Percentiles rank a stretch among this genome's conserved stretches.
These are phyloP conservation scores for Drosophila subpulchrella DNA, from an alignment of 1,140 invertebrate species.

Conservation along the genomic window DNA sequence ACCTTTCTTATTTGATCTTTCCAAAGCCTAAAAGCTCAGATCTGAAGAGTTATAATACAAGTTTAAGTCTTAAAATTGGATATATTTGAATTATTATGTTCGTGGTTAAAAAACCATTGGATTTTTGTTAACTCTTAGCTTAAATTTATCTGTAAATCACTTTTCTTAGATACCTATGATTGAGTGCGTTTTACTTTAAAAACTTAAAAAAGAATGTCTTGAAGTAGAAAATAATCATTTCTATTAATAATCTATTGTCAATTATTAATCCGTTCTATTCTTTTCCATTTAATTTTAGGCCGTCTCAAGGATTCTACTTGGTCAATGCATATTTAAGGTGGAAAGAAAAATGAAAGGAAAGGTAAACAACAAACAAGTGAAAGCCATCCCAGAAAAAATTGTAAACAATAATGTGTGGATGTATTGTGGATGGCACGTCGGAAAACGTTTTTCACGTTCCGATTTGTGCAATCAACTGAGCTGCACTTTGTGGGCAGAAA, in stretches of 20 bases:
- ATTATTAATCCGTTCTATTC: slow-evolving; percentile 1
- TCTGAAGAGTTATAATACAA: no score
- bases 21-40: not conserved
- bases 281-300: slow-evolving; percentile 1
- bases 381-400: slow-evolving; percentile 20
- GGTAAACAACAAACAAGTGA: not conserved
- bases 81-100: no score
- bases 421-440: slow-evolving; percentile 8
- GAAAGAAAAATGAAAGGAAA: not conserved
- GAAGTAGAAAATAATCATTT: no score
- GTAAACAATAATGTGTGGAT: slow-evolving; percentile 17
- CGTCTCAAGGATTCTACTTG: not conserved
- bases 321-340: not conserved
- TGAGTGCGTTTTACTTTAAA: no score
- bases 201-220: no score
- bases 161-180: no score
- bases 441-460: slow-evolving; percentile 48
- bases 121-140: no score
- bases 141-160: no score
- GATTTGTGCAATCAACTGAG: slow-evolving; percentile 33
- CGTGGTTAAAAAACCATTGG: no score
- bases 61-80: no score
- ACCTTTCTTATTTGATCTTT: not conserved
- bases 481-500: not conserved
- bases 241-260: no score